These are phyloP conservation scores for Caenorhabditis brenneri DNA, from an alignment of 1,140 invertebrate genomes.

Conservation along the genomic window DNA sequence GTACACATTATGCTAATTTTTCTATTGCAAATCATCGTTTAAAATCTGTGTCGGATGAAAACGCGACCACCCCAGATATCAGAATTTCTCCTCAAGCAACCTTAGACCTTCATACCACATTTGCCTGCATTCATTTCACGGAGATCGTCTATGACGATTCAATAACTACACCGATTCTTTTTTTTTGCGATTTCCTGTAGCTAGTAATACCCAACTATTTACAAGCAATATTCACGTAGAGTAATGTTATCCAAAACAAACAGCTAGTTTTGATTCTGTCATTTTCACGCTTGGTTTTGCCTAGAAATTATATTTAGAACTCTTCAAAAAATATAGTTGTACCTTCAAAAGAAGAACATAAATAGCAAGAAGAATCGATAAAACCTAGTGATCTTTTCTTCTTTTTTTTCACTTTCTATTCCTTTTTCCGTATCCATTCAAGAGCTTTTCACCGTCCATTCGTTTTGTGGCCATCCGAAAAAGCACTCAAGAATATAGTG, in stretches of 20 bases:
- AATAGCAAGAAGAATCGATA: neutral
- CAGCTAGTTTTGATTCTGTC: too few species aligned
- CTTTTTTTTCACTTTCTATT: neutral
- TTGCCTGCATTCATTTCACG: neutral
- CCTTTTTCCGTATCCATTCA: constrained; percentile 6
- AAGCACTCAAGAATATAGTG: constrained; percentile 42
- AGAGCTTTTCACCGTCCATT: neutral
- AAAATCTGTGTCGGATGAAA: constrained; percentile 28
- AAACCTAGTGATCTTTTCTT: neutral
- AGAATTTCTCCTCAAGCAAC: neutral
- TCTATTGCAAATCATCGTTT: neutral
- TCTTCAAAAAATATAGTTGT: too few species aligned
- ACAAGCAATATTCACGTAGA: neutral
- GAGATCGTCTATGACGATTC: constrained; percentile 14
- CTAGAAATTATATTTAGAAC: too few species aligned
- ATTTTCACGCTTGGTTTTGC: too few species aligned
- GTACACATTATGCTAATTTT: constrained; percentile 43
- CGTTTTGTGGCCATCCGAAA: constrained; percentile 33
- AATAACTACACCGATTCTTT: neutral
- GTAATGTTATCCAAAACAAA: constrained; percentile 11
- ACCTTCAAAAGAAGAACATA: neutral
- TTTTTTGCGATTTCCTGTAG: neutral
- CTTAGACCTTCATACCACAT: neutral
- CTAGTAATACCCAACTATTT: neutral
- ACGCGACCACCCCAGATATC: constrained; percentile 18